Conservation (phyloP, 2,113 vertebrate genomes). For the Vicugna pacos region DNA sequence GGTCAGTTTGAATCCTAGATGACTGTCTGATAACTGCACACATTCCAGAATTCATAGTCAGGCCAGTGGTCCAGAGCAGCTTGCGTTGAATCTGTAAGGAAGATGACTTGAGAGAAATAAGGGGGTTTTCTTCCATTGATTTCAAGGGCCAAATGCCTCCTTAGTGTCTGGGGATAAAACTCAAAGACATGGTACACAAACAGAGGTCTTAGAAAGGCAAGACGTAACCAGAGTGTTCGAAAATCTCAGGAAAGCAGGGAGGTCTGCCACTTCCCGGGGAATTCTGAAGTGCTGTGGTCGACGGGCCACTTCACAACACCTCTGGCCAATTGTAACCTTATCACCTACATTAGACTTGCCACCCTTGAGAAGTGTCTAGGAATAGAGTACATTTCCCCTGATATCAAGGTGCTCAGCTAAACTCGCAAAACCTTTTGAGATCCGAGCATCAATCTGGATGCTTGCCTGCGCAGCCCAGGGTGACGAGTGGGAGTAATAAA, state of each 20-base stretch:
- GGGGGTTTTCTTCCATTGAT: not conserved
- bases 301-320: not conserved
- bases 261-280: not conserved
- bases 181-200: not conserved
- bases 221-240: not conserved
- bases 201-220: conserved; percentile 5
- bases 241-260: not conserved
- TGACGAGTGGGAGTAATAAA: not conserved
- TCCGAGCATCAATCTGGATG: not conserved
- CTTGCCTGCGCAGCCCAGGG: not conserved
- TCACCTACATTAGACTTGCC: not conserved
- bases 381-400: not conserved
- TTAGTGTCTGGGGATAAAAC: not conserved
- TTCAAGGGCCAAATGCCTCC: not conserved
- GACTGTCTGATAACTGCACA: conserved; percentile 56
- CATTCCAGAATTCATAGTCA: conserved; percentile 51
- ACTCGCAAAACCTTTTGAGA: not conserved
- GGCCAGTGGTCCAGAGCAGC: not conserved
- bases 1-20: conserved; percentile 47
- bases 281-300: not conserved
- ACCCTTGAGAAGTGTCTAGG: not conserved
- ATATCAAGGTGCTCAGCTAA: not conserved
- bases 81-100: not conserved
- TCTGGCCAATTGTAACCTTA: not conserved
- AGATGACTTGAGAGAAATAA: not conserved